Evolutionary conservation across 2,797 vertebrate species (phyloP).

Genomic region (Melopsittacus undulatus): DNA sequence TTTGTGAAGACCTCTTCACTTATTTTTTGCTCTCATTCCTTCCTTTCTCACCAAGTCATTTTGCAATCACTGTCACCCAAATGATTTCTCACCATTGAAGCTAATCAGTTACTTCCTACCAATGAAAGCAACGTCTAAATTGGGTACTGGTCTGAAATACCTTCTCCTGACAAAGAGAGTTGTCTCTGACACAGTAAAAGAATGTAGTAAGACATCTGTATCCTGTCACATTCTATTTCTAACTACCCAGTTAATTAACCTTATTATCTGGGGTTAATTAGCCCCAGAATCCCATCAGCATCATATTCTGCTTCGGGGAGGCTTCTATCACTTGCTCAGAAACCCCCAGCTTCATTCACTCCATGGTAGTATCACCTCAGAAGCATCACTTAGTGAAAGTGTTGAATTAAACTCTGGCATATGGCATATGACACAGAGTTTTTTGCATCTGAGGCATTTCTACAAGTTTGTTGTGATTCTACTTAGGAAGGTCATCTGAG

Average conservation of each 20-base stretch:
- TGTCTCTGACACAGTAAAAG: neutral
- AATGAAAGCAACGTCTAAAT: neutral
- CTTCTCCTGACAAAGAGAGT: neutral
- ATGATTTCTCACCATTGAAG: neutral
- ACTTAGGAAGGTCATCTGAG: neutral
- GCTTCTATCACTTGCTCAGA: neutral
- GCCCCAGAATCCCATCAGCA: neutral
- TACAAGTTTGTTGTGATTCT: neutral
- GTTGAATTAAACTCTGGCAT: neutral
- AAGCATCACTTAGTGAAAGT: neutral
- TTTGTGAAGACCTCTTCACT: neutral
- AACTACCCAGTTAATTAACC: neutral
- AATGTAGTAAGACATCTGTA: neutral
- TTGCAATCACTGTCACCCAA: neutral
- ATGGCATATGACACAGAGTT: neutral
- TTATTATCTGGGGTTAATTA: slow-evolving; percentile 23
- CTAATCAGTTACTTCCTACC: neutral
- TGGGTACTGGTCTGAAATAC: neutral
- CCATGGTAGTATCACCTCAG: neutral
- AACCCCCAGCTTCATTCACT: neutral
- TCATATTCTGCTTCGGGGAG: neutral
- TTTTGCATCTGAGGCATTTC: neutral
- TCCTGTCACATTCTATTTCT: neutral
- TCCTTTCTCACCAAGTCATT: neutral
- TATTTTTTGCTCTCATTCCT: neutral